phyloP scores from a whole-genome alignment of 92 coral and sea anemone species.

The Phymanthus crucifer region DNA sequence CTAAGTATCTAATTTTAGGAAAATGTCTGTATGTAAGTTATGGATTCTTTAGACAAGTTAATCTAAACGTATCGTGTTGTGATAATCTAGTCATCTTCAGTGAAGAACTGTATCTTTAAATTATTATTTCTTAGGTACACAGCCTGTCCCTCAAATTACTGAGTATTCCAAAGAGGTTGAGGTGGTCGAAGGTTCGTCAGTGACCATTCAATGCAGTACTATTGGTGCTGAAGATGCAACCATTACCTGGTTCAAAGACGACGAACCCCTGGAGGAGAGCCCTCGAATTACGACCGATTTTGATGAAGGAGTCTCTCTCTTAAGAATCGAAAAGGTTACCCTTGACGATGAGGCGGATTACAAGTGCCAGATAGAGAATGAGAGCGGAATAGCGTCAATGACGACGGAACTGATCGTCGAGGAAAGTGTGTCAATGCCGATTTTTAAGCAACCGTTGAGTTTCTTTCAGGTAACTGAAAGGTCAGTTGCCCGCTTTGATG shows the following conservation, averaged over 20 bases:
- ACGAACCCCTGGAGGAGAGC: slow-evolving; percentile 68
- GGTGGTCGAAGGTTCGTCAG: slow-evolving; percentile 84
- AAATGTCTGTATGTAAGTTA: too few species aligned
- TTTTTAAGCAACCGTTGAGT: slow-evolving; percentile 66
- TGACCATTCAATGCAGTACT: slow-evolving; percentile 71
- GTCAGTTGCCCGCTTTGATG: slow-evolving; percentile 70
- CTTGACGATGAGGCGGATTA: slow-evolving; percentile 92
- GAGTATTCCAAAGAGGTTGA: slow-evolving; percentile 76
- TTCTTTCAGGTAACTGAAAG: slow-evolving; percentile 66
- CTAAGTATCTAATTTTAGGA: too few species aligned
- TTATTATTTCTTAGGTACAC: background rate
- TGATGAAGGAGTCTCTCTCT: slow-evolving; percentile 68
- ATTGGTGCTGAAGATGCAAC: slow-evolving; percentile 56
- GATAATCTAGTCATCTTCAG: background rate
- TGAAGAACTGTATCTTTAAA: background rate
- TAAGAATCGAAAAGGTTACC: slow-evolving; percentile 60
- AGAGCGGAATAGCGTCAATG: slow-evolving; percentile 64
- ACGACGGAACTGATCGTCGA: slow-evolving; percentile 57
- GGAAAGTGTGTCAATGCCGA: slow-evolving; percentile 61
- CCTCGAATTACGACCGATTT: slow-evolving; percentile 61
- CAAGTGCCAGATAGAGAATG: slow-evolving; percentile 61
- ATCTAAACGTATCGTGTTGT: too few species aligned
- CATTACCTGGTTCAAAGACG: slow-evolving; percentile 84
- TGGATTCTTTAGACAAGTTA: too few species aligned
- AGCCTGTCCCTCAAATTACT: slow-evolving; percentile 51